Evolutionary conservation across 2,797 vertebrate species (phyloP).

Genomic region (Microchirus variegatus): DNA sequence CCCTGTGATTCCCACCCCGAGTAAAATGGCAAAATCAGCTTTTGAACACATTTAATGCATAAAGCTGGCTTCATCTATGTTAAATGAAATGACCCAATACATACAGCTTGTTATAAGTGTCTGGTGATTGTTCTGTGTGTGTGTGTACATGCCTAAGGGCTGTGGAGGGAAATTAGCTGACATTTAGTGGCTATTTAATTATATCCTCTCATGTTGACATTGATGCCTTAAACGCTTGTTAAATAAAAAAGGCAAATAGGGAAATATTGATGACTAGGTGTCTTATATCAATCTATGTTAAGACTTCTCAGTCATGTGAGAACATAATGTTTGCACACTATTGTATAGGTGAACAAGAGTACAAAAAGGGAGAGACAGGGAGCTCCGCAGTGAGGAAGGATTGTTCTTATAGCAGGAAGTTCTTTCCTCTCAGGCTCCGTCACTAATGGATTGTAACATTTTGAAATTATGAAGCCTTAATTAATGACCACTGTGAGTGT

Average conservation of each 20-base stretch:
- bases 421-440: not conserved
- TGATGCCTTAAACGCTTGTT: not conserved
- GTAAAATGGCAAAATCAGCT: too few relatives aligned
- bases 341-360: not conserved
- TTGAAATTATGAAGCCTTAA: slow-evolving; percentile 5
- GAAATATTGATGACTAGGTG: not conserved
- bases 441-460: slow-evolving; percentile 18
- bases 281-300: not conserved
- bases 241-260: not conserved
- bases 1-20: too few relatives aligned
- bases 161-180: not conserved
- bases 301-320: not conserved
- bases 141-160: not conserved
- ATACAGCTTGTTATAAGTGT: not conserved
- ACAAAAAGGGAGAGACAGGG: not conserved
- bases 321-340: not conserved
- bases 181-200: not conserved
- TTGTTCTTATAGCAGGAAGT: slow-evolving; percentile 2
- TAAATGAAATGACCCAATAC: not conserved
- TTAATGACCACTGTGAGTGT: slow-evolving; percentile 2
- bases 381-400: not conserved
- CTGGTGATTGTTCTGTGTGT: not conserved
- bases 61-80: not conserved
- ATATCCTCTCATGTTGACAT: not conserved
- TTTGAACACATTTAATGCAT: too few relatives aligned